Percentiles rank a stretch among this genome's conserved stretches.
These are phyloP conservation scores for Eremobia ochroleuca DNA, from an alignment of 2,888 invertebrate genomes.

Conservation along the genomic window DNA sequence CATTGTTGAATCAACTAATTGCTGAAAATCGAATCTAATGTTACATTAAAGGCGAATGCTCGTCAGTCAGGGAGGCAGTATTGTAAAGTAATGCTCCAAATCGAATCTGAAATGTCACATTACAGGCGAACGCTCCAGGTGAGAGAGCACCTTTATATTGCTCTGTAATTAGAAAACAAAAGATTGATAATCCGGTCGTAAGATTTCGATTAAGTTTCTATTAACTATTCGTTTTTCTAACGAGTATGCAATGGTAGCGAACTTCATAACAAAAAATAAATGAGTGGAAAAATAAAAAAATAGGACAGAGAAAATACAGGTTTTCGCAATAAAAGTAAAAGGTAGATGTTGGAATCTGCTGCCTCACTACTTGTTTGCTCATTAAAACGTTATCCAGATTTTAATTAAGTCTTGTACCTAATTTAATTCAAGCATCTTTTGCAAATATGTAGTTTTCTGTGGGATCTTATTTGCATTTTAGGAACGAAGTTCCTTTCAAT, in stretches of 20 bases:
- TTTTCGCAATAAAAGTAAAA: conserved; percentile 33
- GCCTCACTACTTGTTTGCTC: conserved; percentile 33
- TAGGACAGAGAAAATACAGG: conserved; percentile 25
- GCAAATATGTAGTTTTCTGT: not conserved
- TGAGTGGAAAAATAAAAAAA: no score
- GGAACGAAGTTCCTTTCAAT: not conserved
- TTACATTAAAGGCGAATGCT: no score
- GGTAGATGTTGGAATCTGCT: conserved; percentile 6
- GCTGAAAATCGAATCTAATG: no score
- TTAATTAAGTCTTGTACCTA: conserved; percentile 7
- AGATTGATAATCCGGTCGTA: not conserved
- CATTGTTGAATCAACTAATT: no score
- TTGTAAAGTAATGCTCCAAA: no score
- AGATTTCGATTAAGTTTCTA: conserved; percentile 23
- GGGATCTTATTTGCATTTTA: not conserved
- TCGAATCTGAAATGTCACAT: no score
- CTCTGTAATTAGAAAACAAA: not conserved
- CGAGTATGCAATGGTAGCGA: not conserved
- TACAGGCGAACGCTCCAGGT: no score
- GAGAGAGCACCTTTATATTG: no score
- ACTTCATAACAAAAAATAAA: conserved; percentile 16
- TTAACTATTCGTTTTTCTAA: conserved; percentile 8
- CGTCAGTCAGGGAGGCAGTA: no score
- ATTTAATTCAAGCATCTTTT: conserved; percentile 1
- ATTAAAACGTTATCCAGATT: conserved; percentile 30